Conservation (phyloP, 2,797 vertebrate genomes). For the Varecia variegata region DNA sequence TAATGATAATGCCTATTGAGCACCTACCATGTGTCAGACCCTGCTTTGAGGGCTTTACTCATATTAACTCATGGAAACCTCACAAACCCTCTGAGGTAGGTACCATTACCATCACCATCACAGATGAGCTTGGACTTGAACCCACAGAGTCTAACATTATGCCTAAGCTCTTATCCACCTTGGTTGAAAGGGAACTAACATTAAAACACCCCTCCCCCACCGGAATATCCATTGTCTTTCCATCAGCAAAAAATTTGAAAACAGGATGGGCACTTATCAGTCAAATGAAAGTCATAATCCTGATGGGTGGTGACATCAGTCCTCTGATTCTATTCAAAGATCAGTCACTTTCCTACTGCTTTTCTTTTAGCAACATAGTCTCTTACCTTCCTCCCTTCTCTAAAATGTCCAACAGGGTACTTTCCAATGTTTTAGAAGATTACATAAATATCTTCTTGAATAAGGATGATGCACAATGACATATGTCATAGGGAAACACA, state of each 20-base stretch:
- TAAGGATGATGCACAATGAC: not conserved
- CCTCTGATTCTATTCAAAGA: not conserved
- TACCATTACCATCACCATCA: not conserved
- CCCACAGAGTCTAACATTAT: not conserved
- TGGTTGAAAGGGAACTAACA: not conserved
- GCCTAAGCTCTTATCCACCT: not conserved
- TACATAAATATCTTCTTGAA: not conserved
- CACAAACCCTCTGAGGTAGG: not conserved
- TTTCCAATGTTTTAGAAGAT: conserved; percentile 29
- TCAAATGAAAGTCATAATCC: not conserved
- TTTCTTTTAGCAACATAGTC: not conserved
- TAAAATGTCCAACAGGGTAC: not conserved
- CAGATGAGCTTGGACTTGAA: not conserved
- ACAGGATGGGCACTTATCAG: not conserved
- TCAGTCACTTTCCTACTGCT: not conserved
- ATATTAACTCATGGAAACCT: not conserved
- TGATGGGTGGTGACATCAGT: not conserved
- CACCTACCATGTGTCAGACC: not conserved
- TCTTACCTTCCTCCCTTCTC: not conserved
- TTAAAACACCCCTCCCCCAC: not conserved
- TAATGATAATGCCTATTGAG: not conserved
- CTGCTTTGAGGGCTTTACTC: not conserved
- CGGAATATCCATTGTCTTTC: conserved; percentile 14
- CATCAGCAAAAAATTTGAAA: conserved; percentile 15
- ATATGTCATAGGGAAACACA: conserved; percentile 8